phyloP scores from a whole-genome alignment of 2,797 vertebrate species.

The Mastacembelus armatus region DNA sequence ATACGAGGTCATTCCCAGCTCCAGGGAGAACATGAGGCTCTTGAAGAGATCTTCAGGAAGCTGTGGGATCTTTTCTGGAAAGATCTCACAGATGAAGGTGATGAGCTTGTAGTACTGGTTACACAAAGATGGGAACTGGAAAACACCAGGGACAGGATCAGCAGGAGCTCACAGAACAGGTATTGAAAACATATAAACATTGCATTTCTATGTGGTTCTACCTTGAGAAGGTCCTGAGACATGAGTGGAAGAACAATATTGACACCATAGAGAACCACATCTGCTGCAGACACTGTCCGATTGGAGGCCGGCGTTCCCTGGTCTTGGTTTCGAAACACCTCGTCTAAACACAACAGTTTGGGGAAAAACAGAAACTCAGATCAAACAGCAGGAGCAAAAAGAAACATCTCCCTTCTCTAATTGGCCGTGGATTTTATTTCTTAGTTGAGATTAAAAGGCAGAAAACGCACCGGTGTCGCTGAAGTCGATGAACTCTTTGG shows the following conservation, averaged over 20 bases:
- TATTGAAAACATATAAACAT: no score
- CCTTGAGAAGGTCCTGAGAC: slow-evolving; percentile 98
- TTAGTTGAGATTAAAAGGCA: not conserved
- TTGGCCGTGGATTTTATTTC: not conserved
- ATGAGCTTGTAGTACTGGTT: slow-evolving; percentile 99
- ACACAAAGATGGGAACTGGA: slow-evolving; percentile 97
- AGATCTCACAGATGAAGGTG: slow-evolving; percentile 99
- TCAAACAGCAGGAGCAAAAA: not conserved
- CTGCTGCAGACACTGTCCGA: slow-evolving; percentile 94
- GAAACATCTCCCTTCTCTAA: not conserved
- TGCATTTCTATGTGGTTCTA: no score
- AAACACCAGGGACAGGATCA: slow-evolving; percentile 40
- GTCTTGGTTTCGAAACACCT: slow-evolving; percentile 96
- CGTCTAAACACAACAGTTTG: slow-evolving; percentile 82
- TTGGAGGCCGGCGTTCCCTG: slow-evolving; percentile 88
- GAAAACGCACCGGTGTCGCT: slow-evolving; percentile 92
- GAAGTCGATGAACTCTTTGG: slow-evolving; percentile 99
- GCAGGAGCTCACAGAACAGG: not conserved
- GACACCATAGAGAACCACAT: slow-evolving; percentile 97
- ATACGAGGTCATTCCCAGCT: slow-evolving; percentile 99
- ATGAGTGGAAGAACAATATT: slow-evolving; percentile 97
- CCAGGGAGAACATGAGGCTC: slow-evolving; percentile 98
- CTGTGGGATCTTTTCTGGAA: slow-evolving; percentile 99
- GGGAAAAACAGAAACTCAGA: not conserved
- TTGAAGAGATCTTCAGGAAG: slow-evolving; percentile 99